These are phyloP conservation scores for Sebastes oblongus DNA, from an alignment of 2,797 vertebrate genomes.

Conservation along the genomic window DNA sequence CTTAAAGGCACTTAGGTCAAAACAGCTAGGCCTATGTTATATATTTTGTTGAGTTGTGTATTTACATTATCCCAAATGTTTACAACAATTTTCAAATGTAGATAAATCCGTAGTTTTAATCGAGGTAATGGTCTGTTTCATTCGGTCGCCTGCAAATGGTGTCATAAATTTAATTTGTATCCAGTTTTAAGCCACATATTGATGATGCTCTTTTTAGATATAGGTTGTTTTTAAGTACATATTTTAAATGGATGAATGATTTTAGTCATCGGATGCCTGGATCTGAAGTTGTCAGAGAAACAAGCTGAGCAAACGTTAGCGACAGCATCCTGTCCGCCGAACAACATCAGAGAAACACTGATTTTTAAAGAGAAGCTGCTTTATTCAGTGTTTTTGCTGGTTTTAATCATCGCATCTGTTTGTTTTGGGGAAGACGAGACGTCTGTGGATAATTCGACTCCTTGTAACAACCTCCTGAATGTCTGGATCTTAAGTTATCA, in stretches of 20 bases:
- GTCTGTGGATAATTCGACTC: neutral
- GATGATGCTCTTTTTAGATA: neutral
- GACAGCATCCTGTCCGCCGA: neutral
- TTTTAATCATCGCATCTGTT: neutral
- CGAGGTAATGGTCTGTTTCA: too few relatives aligned
- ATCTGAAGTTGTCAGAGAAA: neutral
- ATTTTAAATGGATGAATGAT: neutral
- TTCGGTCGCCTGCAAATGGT: neutral
- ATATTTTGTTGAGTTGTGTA: neutral
- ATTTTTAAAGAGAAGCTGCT: neutral
- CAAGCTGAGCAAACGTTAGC: neutral
- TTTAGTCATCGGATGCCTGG: neutral
- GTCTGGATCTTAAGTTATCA: too few relatives aligned
- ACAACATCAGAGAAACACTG: neutral
- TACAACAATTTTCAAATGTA: neutral
- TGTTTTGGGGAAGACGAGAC: neutral
- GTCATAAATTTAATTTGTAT: neutral
- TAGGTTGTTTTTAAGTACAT: neutral
- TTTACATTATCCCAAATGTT: neutral
- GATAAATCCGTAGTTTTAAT: neutral
- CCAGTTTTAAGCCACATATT: neutral
- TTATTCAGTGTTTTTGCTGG: neutral
- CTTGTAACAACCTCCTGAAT: neutral
- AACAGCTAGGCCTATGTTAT: neutral
- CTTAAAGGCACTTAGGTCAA: neutral